These are phyloP conservation scores for Scyliorhinus canicula DNA, from an alignment of 2,797 vertebrate genomes.

Conservation along the genomic window DNA sequence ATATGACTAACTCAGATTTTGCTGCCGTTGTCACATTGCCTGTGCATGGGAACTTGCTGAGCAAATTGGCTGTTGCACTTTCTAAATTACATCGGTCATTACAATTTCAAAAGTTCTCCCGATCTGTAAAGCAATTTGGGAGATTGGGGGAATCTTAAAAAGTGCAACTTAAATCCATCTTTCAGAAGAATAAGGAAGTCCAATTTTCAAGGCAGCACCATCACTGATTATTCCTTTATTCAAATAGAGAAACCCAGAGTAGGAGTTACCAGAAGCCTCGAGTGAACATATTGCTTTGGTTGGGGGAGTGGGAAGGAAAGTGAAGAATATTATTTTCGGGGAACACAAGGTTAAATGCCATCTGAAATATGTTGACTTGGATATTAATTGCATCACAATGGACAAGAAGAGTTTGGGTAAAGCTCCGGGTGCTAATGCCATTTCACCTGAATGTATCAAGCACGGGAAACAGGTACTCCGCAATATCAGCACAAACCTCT, in stretches of 20 bases:
- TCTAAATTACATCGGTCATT: neutral
- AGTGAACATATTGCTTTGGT: neutral
- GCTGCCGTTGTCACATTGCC: neutral
- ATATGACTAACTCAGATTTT: neutral
- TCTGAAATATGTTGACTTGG: neutral
- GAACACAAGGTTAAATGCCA: neutral
- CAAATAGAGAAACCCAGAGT: neutral
- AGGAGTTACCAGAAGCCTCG: neutral
- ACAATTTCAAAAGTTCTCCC: neutral
- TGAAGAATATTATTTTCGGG: neutral
- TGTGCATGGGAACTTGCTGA: neutral
- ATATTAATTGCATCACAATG: neutral
- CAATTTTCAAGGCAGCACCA: neutral
- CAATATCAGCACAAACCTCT: too few relatives aligned
- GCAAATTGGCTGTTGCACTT: neutral
- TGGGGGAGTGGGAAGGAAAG: neutral
- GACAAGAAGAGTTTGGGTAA: neutral
- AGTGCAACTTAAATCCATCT: neutral
- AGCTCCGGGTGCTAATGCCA: too few relatives aligned
- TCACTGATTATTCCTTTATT: neutral
- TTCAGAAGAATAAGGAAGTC: neutral
- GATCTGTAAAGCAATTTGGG: neutral
- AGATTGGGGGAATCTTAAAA: neutral
- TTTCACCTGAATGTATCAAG: too few relatives aligned
- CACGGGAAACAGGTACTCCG: too few relatives aligned